A percentile compares a stretch with the other conserved stretches of the same genome.
phyloP scores from a whole-genome alignment of 2,797 vertebrate species.

The Callimico goeldii region DNA sequence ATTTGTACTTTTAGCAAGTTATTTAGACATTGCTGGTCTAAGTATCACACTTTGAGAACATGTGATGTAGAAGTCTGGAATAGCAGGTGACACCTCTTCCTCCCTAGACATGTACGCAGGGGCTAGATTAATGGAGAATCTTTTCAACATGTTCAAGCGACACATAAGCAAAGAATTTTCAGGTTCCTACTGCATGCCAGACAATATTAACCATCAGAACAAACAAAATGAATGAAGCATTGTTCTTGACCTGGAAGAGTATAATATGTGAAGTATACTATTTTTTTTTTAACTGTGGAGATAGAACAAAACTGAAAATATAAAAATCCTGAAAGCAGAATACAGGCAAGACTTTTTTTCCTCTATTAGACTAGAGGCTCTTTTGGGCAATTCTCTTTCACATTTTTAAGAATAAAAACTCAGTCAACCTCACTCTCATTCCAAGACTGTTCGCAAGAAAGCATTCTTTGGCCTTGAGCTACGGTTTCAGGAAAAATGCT shows the following conservation, averaged over 20 bases:
- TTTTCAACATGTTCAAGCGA: neutral
- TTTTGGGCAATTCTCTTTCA: neutral
- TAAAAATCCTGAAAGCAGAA: neutral
- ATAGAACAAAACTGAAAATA: conserved; percentile 1
- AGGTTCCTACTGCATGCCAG: neutral
- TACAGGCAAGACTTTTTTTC: neutral
- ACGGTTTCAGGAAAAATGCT: neutral
- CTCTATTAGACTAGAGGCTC: neutral
- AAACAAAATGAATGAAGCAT: neutral
- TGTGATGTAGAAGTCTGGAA: neutral
- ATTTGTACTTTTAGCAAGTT: neutral
- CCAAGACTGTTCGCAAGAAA: neutral
- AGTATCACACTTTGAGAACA: neutral
- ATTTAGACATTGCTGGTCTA: neutral
- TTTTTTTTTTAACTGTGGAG: neutral
- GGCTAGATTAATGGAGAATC: neutral
- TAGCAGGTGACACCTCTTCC: no score
- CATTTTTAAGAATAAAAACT: conserved; percentile 19
- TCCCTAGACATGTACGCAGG: neutral
- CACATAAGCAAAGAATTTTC: neutral
- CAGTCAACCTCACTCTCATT: neutral
- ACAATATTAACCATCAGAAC: neutral
- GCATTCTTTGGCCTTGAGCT: neutral
- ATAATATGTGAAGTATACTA: neutral
- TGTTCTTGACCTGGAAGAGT: neutral